phyloP scores from a whole-genome alignment of 2,113 vertebrate species.

The Salvelinus fontinalis region DNA sequence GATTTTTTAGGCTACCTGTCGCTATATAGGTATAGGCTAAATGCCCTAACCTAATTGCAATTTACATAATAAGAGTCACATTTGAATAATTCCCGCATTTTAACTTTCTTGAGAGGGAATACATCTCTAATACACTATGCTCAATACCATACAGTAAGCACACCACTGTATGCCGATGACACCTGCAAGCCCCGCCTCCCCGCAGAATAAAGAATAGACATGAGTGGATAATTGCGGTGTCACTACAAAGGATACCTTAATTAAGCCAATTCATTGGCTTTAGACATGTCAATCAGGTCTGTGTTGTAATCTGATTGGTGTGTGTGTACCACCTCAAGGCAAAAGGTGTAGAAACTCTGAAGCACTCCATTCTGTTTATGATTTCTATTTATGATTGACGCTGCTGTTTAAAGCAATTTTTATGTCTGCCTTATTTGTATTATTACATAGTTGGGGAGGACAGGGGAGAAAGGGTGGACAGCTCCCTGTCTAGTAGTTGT shows the following conservation, averaged over 20 bases:
- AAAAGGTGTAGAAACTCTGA: background rate
- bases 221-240: constrained; percentile 39
- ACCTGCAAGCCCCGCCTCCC: constrained; percentile 57
- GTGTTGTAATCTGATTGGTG: constrained; percentile 44
- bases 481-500: constrained; percentile 33
- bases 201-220: constrained; percentile 50
- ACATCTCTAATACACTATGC: background rate
- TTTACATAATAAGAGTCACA: no score
- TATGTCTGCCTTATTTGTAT: background rate
- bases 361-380: constrained; percentile 42
- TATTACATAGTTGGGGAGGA: background rate
- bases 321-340: constrained; percentile 13
- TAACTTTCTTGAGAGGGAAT: background rate
- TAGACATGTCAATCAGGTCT: constrained; percentile 9
- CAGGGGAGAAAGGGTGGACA: constrained; percentile 13
- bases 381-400: constrained; percentile 38
- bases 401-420: background rate
- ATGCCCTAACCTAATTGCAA: no score
- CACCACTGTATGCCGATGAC: constrained; percentile 28
- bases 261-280: constrained; percentile 27
- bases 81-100: no score
- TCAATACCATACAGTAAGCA: no score
- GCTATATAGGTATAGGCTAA: no score
- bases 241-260: background rate
- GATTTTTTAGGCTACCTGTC: no score